Conservation (phyloP, 2,888 invertebrate genomes). For the Cryptosula pallasiana region DNA sequence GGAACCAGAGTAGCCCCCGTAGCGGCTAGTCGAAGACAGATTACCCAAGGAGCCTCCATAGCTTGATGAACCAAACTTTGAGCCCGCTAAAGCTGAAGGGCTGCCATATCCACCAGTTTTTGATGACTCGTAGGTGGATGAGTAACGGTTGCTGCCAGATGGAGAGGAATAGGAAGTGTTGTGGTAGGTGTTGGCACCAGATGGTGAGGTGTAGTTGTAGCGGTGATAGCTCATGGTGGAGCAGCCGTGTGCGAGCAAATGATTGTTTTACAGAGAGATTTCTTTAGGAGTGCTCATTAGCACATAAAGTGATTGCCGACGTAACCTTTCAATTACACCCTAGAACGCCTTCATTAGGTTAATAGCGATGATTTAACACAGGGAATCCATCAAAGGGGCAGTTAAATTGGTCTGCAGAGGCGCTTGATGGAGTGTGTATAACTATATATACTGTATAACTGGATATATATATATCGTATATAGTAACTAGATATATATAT, state of each 20-base stretch:
- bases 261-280: no score
- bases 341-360: neutral
- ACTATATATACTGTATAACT: no score
- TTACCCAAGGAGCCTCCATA: neutral
- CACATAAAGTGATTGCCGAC: no score
- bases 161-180: neutral
- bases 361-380: no score
- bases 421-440: no score
- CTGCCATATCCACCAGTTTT: neutral
- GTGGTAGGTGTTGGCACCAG: neutral
- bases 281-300: no score
- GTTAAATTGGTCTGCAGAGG: no score
- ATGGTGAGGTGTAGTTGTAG: conserved; percentile 9
- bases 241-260: neutral
- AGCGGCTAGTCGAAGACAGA: neutral
- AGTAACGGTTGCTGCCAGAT: neutral
- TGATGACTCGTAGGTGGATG: conserved; percentile 4
- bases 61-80: neutral
- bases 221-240: neutral
- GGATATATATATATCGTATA: no score
- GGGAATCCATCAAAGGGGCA: no score
- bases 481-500: no score
- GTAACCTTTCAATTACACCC: neutral
- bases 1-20: neutral
- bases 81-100: neutral